Conservation (phyloP, 2,113 vertebrate species). For the Ophiodon elongatus region DNA sequence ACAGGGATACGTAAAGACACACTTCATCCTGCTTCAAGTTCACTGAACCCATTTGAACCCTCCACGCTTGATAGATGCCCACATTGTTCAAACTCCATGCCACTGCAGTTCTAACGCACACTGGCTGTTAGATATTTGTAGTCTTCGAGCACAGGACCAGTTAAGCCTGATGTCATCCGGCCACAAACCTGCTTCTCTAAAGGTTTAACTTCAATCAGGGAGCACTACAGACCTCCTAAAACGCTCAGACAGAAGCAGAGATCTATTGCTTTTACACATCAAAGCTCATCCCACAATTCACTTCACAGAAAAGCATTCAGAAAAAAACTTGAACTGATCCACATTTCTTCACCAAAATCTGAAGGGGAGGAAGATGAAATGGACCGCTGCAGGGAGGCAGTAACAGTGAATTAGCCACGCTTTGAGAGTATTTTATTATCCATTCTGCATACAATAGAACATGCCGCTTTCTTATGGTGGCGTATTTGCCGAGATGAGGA, state of each 20-base stretch:
- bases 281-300: constrained; percentile 13
- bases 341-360: constrained; percentile 14
- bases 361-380: constrained; percentile 2
- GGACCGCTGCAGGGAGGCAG: neutral
- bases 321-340: constrained; percentile 15
- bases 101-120: neutral
- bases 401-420: constrained; percentile 37
- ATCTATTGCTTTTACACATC: neutral
- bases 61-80: too few species aligned
- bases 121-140: neutral
- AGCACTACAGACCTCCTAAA: neutral
- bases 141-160: neutral
- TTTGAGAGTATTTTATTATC: constrained; percentile 46
- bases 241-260: neutral
- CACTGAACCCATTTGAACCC: neutral
- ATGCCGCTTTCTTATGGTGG: constrained; percentile 42
- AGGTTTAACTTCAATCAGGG: neutral
- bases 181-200: neutral
- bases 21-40: neutral
- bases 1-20: too few species aligned
- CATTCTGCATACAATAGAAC: constrained; percentile 24
- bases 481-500: constrained; percentile 63
- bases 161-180: neutral
- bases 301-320: constrained; percentile 2
- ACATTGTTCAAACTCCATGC: too few species aligned